Percentiles rank a stretch among this genome's conserved stretches.
These are phyloP conservation scores for Ceratina japonica DNA, from an alignment of 1,140 invertebrate species.

Conservation along the genomic window DNA sequence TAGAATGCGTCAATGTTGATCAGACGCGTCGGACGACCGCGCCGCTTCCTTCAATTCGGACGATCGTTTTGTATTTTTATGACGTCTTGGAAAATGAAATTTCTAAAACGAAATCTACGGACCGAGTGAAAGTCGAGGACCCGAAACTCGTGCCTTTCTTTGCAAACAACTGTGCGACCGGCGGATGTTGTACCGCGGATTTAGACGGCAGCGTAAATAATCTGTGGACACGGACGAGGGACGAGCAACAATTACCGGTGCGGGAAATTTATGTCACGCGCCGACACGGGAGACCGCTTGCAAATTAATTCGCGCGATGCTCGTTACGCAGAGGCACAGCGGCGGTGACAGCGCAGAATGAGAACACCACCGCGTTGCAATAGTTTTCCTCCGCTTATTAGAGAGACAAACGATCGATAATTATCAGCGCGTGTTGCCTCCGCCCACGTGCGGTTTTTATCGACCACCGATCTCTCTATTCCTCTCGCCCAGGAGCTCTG, in stretches of 20 bases:
- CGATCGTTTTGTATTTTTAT: neutral
- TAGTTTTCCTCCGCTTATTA: conserved; percentile 34
- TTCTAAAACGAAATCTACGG: neutral
- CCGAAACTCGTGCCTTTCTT: neutral
- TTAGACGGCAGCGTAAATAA: conserved; percentile 26
- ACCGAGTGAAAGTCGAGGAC: neutral
- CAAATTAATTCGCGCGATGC: conserved; percentile 35
- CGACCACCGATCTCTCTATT: neutral
- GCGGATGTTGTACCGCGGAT: neutral
- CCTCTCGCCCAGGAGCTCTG: neutral
- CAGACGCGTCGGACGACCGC: neutral
- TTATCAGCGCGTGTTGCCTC: conserved; percentile 27
- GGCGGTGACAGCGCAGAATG: neutral
- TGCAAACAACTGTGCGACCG: too few relatives aligned
- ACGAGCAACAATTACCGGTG: conserved; percentile 35
- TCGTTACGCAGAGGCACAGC: neutral
- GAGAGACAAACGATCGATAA: conserved; percentile 40
- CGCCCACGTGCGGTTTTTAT: neutral
- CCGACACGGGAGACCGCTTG: conserved; percentile 3
- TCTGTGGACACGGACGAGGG: conserved; percentile 15
- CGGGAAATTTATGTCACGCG: conserved; percentile 23
- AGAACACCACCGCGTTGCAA: neutral
- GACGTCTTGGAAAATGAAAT: neutral
- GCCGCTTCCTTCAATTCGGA: too few relatives aligned
- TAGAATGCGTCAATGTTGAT: neutral